Evolutionary conservation across 2,113 vertebrate genomes (phyloP).

Genomic region (Rhagologus leucostigma): DNA sequence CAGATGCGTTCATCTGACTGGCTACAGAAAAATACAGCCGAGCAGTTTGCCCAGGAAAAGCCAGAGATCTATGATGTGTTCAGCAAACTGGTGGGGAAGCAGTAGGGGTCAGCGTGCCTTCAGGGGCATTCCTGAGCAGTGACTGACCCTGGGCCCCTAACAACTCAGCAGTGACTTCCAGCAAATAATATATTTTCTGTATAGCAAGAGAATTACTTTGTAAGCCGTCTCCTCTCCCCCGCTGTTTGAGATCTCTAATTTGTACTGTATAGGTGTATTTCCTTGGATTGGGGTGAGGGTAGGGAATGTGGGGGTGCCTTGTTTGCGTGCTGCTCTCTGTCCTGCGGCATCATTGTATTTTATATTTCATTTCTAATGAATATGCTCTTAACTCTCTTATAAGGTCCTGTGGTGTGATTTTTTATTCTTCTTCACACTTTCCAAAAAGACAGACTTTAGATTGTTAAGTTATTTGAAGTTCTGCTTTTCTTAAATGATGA

Average conservation of each 20-base stretch:
- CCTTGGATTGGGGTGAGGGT: neutral
- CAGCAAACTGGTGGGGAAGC: constrained; percentile 80
- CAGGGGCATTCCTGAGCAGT: neutral
- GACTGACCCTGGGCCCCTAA: neutral
- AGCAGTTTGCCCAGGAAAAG: constrained; percentile 80
- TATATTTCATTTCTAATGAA: constrained; percentile 64
- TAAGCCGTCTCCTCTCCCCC: neutral
- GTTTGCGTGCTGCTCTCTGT: neutral
- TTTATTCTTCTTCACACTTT: neutral
- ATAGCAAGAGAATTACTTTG: constrained; percentile 39
- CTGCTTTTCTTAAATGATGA: neutral
- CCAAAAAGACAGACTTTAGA: neutral
- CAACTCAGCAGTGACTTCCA: neutral
- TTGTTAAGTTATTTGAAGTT: neutral
- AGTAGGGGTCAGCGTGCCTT: neutral
- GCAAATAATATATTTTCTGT: constrained; percentile 55
- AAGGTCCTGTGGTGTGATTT: neutral
- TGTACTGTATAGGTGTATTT: constrained; percentile 25
- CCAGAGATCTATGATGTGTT: constrained; percentile 84
- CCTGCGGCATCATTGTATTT: constrained; percentile 3
- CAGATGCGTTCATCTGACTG: constrained; percentile 82
- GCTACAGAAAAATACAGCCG: constrained; percentile 81
- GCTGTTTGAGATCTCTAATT: neutral
- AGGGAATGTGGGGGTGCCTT: neutral
- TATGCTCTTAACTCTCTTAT: constrained; percentile 22